Evolutionary conservation across 2,888 invertebrate species (phyloP).

Genomic region (Perdita meconis): DNA sequence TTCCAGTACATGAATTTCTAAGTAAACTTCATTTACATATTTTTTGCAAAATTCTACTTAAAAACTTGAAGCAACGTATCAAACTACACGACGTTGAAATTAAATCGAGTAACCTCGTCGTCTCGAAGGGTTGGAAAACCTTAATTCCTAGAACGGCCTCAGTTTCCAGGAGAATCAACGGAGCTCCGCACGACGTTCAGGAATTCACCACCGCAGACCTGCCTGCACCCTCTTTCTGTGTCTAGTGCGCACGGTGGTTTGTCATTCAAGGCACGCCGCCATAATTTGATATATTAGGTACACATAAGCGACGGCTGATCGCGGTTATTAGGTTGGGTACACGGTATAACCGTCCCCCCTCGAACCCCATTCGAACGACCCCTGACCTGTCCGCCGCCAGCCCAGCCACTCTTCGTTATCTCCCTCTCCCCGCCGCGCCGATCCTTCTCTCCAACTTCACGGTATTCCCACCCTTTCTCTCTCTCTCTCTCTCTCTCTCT

Average conservation of each 20-base stretch:
- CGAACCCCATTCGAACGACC: slow-evolving; percentile 67
- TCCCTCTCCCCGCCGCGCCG: slow-evolving; percentile 27
- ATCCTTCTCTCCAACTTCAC: slow-evolving; percentile 8
- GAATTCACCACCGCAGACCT: slow-evolving; percentile 36
- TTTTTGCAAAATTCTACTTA: too few species aligned
- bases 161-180: neutral
- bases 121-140: too few species aligned
- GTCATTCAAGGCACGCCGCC: slow-evolving; percentile 80
- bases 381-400: slow-evolving; percentile 69
- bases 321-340: slow-evolving; percentile 83
- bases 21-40: too few species aligned
- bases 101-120: too few species aligned
- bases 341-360: slow-evolving; percentile 67
- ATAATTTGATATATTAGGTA: slow-evolving; percentile 83
- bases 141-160: neutral
- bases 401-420: slow-evolving; percentile 39
- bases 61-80: too few species aligned
- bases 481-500: slow-evolving; percentile 23
- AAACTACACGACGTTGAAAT: too few species aligned
- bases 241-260: slow-evolving; percentile 63
- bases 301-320: slow-evolving; percentile 83
- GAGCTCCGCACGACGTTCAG: slow-evolving; percentile 29
- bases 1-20: too few species aligned
- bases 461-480: slow-evolving; percentile 6
- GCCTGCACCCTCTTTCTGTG: slow-evolving; percentile 53